phyloP scores from a whole-genome alignment of 23 tunicate genomes.

The Oikopleura vanhoeffeni region DNA sequence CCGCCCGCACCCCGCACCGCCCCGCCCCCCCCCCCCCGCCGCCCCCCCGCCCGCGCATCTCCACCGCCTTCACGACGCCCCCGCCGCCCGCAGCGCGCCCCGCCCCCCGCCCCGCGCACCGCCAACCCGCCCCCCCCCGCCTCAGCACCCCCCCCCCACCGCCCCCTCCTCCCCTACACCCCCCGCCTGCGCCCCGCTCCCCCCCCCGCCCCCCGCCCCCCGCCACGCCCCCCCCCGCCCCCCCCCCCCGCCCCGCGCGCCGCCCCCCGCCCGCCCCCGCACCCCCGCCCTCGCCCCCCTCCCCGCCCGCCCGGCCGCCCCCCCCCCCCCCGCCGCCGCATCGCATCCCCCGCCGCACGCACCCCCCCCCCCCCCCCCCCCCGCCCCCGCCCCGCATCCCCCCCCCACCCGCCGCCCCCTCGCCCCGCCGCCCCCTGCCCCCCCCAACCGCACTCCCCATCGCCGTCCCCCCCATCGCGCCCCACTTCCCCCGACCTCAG shows the following conservation, averaged over 20 bases:
- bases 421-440: slow-evolving; percentile 17
- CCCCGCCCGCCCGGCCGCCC: slow-evolving; percentile 20
- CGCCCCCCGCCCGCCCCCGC: slow-evolving; percentile 24
- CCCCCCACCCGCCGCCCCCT: slow-evolving; percentile 17
- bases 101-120: too few relatives aligned
- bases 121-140: too few relatives aligned
- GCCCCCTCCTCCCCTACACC: too few relatives aligned
- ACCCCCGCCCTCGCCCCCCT: slow-evolving; percentile 23
- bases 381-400: too few relatives aligned
- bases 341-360: slow-evolving; percentile 23
- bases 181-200: too few relatives aligned
- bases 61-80: too few relatives aligned
- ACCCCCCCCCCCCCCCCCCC: too few relatives aligned
- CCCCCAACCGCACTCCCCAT: slow-evolving; percentile 24
- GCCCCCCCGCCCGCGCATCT: too few relatives aligned
- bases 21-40: too few relatives aligned
- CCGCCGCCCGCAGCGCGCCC: too few relatives aligned
- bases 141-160: too few relatives aligned
- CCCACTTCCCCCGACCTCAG: slow-evolving; percentile 23
- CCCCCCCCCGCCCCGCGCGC: slow-evolving; percentile 19
- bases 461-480: slow-evolving; percentile 24
- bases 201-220: slow-evolving; percentile 17
- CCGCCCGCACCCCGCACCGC: too few relatives aligned
- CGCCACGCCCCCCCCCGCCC: slow-evolving; percentile 28
- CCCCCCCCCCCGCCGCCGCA: slow-evolving; percentile 29